These are phyloP conservation scores for Salpingus planirostris DNA, from an alignment of 2,888 invertebrate species.

Conservation along the genomic window DNA sequence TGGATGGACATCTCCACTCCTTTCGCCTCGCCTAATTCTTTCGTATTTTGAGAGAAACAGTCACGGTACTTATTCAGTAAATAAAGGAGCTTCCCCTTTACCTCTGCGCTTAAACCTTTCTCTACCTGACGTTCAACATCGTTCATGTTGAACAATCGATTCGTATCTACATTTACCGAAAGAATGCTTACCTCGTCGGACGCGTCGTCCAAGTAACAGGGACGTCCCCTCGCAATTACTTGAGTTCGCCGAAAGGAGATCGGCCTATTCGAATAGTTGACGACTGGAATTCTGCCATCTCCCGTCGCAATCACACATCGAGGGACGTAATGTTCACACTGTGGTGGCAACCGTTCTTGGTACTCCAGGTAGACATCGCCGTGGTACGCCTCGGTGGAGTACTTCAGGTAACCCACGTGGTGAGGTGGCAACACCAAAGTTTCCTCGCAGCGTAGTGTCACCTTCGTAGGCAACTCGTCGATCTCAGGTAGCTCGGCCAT, in stretches of 20 bases:
- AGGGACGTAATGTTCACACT: neutral
- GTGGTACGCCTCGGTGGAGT: neutral
- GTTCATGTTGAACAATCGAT: neutral
- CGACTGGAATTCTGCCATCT: conserved; percentile 1
- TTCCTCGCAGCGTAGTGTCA: too few species aligned
- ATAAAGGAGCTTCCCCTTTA: conserved; percentile 1
- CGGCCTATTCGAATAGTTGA: too few species aligned
- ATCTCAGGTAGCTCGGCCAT: neutral
- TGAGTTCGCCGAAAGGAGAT: neutral
- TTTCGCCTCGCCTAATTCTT: conserved; percentile 8
- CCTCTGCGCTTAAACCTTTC: conserved; percentile 1
- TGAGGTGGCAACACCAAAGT: too few species aligned
- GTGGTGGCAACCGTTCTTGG: too few species aligned
- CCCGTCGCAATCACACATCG: conserved; percentile 1
- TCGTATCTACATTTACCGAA: neutral
- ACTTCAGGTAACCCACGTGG: too few species aligned
- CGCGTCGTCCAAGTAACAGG: neutral
- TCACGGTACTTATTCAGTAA: conserved; percentile 9
- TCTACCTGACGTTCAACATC: neutral
- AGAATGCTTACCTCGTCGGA: conserved; percentile 1
- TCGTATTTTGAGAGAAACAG: conserved; percentile 9
- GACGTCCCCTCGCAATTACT: conserved; percentile 1
- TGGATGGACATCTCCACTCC: conserved; percentile 7
- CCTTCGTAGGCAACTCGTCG: neutral
- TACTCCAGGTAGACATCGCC: neutral